These are phyloP conservation scores for Megaptera novaeangliae DNA, from an alignment of 2,113 vertebrate species.

Conservation along the genomic window DNA sequence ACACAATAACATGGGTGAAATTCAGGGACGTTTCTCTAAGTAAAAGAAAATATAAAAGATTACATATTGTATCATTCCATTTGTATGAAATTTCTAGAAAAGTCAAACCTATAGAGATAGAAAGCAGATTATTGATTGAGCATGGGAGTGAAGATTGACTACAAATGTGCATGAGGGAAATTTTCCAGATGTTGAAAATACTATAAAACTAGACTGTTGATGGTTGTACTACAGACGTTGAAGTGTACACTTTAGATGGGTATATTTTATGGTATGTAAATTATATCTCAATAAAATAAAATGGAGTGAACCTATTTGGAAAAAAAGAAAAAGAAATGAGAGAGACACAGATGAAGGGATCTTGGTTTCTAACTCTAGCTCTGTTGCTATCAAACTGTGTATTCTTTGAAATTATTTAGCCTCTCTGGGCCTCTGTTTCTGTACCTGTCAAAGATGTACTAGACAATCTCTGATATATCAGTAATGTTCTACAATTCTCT, in stretches of 20 bases:
- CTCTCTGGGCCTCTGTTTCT: background rate
- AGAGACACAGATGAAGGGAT: background rate
- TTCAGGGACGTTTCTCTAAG: background rate
- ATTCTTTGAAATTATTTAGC: background rate
- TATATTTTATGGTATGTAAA: background rate
- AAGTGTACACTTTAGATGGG: background rate
- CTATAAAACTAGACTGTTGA: background rate
- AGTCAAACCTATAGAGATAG: background rate
- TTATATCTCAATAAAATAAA: background rate
- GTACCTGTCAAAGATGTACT: background rate
- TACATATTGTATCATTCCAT: background rate
- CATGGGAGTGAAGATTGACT: background rate
- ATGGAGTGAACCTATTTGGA: background rate
- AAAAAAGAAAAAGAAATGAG: background rate
- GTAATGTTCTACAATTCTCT: background rate
- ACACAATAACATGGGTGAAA: background rate
- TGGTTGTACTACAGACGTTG: background rate
- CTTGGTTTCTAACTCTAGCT: background rate
- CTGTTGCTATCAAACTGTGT: background rate
- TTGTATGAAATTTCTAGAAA: background rate
- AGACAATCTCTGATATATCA: background rate
- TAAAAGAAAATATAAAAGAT: background rate
- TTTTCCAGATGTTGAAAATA: background rate
- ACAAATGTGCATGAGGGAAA: background rate
- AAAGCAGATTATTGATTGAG: background rate